Percentiles rank a stretch among this genome's conserved stretches.
Evolutionary conservation across 2,113 vertebrate genomes (phyloP).

Genomic region (Copsychus sechellarum): DNA sequence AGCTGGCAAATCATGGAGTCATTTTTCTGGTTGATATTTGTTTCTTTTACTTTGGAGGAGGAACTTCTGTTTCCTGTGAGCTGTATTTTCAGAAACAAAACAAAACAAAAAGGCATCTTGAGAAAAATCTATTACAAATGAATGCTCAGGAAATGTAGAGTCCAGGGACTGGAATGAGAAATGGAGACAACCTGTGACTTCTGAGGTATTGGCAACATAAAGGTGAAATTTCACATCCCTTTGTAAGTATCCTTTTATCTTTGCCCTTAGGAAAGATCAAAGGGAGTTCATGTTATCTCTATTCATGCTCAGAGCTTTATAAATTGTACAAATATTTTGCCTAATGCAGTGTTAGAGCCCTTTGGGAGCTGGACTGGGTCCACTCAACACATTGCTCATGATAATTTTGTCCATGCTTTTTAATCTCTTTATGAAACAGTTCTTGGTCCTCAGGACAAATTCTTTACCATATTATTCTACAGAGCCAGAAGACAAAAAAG

Average conservation of each 20-base stretch:
- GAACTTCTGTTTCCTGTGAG: not conserved
- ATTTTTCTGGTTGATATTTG: not conserved
- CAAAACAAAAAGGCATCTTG: not conserved
- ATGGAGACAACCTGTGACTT: not conserved
- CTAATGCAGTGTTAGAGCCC: not conserved
- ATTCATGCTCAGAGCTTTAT: not conserved
- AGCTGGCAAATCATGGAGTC: not conserved
- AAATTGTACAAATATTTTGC: constrained; percentile 47
- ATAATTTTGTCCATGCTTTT: not conserved
- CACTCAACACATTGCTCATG: not conserved
- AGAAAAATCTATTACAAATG: not conserved
- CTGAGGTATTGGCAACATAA: not conserved
- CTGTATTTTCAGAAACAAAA: not conserved
- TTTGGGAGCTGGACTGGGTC: not conserved
- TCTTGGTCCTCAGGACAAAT: not conserved
- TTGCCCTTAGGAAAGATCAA: not conserved
- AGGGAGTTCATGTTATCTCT: not conserved
- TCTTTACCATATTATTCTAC: not conserved
- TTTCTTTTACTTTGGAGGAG: not conserved
- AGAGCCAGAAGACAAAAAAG: not conserved
- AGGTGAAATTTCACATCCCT: not conserved
- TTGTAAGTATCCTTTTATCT: not conserved
- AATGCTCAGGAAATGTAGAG: not conserved
- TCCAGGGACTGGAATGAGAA: not conserved
- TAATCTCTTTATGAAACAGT: not conserved